These are phyloP conservation scores for Nephrotoma flavescens DNA, from an alignment of 2,888 invertebrate species.

Conservation along the genomic window DNA sequence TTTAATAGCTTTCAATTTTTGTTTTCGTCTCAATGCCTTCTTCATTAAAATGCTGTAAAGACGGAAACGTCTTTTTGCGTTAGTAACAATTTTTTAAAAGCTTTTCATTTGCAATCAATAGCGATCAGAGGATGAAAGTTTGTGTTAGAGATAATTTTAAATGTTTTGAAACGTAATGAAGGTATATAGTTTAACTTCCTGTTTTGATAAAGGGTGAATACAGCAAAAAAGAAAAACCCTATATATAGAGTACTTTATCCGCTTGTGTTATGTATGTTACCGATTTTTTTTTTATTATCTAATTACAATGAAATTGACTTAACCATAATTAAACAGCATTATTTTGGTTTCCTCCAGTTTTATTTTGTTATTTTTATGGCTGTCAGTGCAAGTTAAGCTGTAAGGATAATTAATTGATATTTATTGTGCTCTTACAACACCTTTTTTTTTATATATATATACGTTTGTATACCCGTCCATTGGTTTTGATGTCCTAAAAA, in stretches of 20 bases:
- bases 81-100: background rate
- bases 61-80: background rate
- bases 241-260: background rate
- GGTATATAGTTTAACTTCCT: too few relatives aligned
- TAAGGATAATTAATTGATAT: background rate
- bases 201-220: too few relatives aligned
- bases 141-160: background rate
- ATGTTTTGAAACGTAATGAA: background rate
- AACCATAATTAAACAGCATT: background rate
- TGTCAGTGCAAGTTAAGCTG: background rate
- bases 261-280: background rate
- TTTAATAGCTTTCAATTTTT: background rate
- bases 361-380: background rate
- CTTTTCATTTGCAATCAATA: background rate
- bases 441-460: background rate
- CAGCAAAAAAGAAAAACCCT: too few relatives aligned
- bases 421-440: background rate
- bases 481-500: background rate
- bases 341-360: background rate
- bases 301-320: background rate
- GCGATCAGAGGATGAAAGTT: background rate
- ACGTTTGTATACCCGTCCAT: background rate
- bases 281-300: background rate
- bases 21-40: background rate
- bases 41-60: background rate